A percentile compares a stretch with the other conserved stretches of the same genome.
phyloP scores from a whole-genome alignment of 2,113 vertebrate genomes.

The Redunca redunca region DNA sequence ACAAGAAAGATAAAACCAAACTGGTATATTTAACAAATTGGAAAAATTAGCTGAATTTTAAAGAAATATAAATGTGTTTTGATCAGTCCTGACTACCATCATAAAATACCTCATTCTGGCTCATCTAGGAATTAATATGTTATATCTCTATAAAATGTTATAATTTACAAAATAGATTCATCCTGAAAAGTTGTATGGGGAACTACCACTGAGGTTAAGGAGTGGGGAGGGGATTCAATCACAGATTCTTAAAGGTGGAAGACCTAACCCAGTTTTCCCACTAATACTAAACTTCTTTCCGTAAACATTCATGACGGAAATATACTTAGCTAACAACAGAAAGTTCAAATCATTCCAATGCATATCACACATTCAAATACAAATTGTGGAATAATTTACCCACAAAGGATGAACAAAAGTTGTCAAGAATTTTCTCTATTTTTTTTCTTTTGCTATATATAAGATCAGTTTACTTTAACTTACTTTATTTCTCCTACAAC shows the following conservation, averaged over 20 bases:
- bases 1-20: background rate
- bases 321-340: background rate
- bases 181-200: background rate
- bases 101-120: background rate
- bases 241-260: background rate
- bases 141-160: background rate
- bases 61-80: conserved; percentile 14
- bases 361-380: background rate
- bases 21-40: background rate
- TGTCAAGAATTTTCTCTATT: background rate
- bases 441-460: background rate
- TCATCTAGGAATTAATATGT: background rate
- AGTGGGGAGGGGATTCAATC: background rate
- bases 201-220: background rate
- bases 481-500: background rate
- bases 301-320: background rate
- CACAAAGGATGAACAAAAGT: conserved; percentile 2
- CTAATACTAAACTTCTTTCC: background rate
- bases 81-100: background rate
- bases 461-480: background rate
- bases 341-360: background rate
- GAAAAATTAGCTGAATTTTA: background rate
- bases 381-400: background rate
- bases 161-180: background rate
- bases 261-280: background rate